These are phyloP conservation scores for Noctua janthe DNA, from an alignment of 2,888 invertebrate species.

Conservation along the genomic window DNA sequence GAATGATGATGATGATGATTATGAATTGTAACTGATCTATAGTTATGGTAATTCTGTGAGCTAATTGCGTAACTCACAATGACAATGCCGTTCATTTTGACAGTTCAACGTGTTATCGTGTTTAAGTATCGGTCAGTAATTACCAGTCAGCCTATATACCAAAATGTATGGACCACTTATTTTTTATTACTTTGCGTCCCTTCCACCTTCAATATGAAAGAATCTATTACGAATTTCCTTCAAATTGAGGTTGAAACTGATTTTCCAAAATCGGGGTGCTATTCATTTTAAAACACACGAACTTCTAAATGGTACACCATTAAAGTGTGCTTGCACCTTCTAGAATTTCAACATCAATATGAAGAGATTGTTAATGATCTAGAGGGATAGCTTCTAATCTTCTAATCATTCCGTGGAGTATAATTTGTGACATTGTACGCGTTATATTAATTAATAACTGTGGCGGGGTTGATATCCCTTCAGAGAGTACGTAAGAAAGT, in stretches of 20 bases:
- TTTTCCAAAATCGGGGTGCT: background rate
- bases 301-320: background rate
- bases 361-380: slow-evolving; percentile 64
- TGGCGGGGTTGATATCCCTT: slow-evolving; percentile 50
- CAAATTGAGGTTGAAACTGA: background rate
- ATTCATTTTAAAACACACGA: too few relatives aligned
- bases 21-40: too few relatives aligned
- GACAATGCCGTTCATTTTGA: too few relatives aligned
- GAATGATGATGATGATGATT: too few relatives aligned
- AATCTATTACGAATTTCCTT: background rate
- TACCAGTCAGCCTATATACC: too few relatives aligned
- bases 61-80: too few relatives aligned
- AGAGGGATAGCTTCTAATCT: slow-evolving; percentile 73
- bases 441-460: slow-evolving; percentile 74
- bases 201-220: too few relatives aligned
- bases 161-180: too few relatives aligned
- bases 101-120: too few relatives aligned
- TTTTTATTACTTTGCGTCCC: too few relatives aligned
- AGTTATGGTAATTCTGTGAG: too few relatives aligned
- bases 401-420: slow-evolving; percentile 73
- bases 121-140: too few relatives aligned
- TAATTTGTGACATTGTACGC: slow-evolving; percentile 73
- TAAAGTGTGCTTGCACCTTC: slow-evolving; percentile 30
- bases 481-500: slow-evolving; percentile 45
- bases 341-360: slow-evolving; percentile 49